These are phyloP conservation scores for Steatornis caripensis DNA, from an alignment of 2,113 vertebrate genomes.

Conservation along the genomic window DNA sequence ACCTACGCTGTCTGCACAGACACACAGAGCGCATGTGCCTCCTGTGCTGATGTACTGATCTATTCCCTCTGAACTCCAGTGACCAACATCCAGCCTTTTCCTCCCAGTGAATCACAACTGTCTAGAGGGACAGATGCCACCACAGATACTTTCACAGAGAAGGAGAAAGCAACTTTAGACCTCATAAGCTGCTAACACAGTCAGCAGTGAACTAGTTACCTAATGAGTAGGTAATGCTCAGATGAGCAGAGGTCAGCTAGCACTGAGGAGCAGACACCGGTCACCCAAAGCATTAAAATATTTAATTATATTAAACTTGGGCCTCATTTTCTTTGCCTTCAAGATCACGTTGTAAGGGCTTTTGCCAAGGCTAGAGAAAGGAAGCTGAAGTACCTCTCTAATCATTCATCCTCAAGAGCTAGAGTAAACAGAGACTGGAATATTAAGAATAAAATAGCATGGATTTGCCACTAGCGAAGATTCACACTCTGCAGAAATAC, in stretches of 20 bases:
- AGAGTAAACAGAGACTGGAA: background rate
- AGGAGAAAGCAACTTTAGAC: slow-evolving; percentile 13
- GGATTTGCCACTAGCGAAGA: background rate
- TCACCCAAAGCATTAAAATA: background rate
- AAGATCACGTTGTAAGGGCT: background rate
- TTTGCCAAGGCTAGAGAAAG: background rate
- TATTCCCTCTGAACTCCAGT: background rate
- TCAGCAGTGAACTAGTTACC: background rate
- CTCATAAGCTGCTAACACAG: background rate
- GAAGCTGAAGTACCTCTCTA: background rate
- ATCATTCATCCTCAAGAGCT: background rate
- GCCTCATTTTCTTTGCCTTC: slow-evolving; percentile 9
- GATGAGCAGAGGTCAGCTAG: background rate
- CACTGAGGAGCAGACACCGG: background rate
- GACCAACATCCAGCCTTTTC: slow-evolving; percentile 33
- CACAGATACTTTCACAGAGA: background rate
- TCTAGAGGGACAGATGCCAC: slow-evolving; percentile 10
- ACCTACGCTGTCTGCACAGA: background rate
- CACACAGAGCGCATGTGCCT: background rate
- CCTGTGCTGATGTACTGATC: background rate
- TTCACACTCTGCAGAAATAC: background rate
- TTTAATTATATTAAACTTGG: background rate
- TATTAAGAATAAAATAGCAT: background rate
- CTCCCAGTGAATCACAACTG: slow-evolving; percentile 21
- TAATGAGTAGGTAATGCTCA: too few species aligned